phyloP scores from a whole-genome alignment of 2,797 vertebrate species.

The Myripristis jacobus region DNA sequence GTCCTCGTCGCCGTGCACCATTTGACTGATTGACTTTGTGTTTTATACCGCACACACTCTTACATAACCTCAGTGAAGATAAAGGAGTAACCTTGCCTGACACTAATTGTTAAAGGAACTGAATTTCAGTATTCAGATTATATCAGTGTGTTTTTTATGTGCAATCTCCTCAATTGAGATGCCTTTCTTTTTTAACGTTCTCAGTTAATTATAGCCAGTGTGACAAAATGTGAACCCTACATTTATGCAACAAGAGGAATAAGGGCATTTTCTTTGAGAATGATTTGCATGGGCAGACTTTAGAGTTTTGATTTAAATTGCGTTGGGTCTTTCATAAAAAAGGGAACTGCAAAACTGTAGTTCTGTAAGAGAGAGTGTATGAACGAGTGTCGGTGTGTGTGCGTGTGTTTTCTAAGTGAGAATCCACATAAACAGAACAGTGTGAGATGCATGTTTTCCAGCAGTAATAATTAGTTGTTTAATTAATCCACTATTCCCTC shows the following conservation, averaged over 20 bases:
- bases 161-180: constrained; percentile 9
- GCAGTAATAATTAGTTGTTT: neutral
- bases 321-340: neutral
- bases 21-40: neutral
- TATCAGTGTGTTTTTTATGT: neutral
- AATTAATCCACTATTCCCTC: neutral
- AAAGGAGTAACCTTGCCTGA: constrained; percentile 1
- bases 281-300: too few species aligned
- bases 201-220: too few species aligned
- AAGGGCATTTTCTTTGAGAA: too few species aligned
- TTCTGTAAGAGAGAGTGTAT: neutral
- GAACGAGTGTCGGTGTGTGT: neutral
- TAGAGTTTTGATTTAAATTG: neutral
- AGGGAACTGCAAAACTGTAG: neutral
- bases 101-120: neutral
- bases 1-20: too few species aligned
- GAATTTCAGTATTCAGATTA: constrained; percentile 1
- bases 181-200: constrained; percentile 10
- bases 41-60: neutral
- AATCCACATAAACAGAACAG: neutral
- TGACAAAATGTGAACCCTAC: too few species aligned
- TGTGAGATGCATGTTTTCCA: neutral
- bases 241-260: too few species aligned
- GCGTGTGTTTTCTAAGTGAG: neutral
- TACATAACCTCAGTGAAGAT: constrained; percentile 1